These are phyloP conservation scores for Penelope pileata DNA, from an alignment of 2,113 vertebrate genomes.

Conservation along the genomic window DNA sequence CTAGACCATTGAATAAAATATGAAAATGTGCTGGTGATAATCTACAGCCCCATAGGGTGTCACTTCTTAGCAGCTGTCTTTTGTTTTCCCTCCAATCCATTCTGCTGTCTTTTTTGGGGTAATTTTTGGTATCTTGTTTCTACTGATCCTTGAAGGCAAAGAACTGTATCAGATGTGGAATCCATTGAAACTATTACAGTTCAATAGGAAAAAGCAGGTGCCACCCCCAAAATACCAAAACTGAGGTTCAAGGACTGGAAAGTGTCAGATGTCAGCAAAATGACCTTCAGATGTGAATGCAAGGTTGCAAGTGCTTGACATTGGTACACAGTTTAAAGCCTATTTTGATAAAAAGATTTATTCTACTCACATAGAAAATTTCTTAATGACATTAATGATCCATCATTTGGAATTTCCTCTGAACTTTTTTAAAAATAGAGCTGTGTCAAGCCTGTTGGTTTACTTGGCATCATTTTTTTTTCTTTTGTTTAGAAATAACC, in stretches of 20 bases:
- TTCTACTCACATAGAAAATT: background rate
- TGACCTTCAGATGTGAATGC: background rate
- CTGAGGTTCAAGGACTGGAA: background rate
- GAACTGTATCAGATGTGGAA: background rate
- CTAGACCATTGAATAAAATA: conserved; percentile 60
- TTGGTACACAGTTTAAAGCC: background rate
- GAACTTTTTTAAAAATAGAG: background rate
- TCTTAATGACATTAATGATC: background rate
- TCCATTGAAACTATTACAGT: background rate
- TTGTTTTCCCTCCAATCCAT: background rate
- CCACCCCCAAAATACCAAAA: no score
- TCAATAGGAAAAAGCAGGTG: background rate
- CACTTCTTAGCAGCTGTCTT: background rate
- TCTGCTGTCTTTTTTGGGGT: background rate
- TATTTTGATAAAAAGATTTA: background rate
- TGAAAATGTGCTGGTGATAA: conserved; percentile 45
- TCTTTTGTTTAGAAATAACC: conserved; percentile 28
- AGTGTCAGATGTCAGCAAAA: background rate
- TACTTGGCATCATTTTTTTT: conserved; percentile 22
- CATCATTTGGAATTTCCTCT: conserved; percentile 19
- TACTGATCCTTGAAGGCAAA: background rate
- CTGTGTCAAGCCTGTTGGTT: background rate
- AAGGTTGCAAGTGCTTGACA: background rate
- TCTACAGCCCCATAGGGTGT: background rate
- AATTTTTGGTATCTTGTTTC: background rate